A percentile compares a stretch with the other conserved stretches of the same genome.
Evolutionary conservation across 2,797 vertebrate genomes (phyloP).

Genomic region (Lacerta viridis): DNA sequence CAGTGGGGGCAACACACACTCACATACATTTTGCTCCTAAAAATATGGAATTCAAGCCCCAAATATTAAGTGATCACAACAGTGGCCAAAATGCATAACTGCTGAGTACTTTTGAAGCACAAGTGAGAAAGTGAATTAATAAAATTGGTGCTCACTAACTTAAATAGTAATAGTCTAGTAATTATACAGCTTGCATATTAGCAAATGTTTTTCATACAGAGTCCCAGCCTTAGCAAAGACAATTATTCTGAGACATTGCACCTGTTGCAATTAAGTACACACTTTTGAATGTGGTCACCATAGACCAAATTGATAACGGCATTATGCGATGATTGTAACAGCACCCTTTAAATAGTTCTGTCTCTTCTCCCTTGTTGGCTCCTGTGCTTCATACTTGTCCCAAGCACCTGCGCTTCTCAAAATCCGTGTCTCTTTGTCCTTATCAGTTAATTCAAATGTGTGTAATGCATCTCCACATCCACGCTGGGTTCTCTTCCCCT

Average conservation of each 20-base stretch:
- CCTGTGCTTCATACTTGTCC: too few species aligned
- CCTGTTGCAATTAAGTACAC: rapidly evolving
- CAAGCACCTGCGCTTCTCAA: too few species aligned
- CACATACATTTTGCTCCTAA: not conserved
- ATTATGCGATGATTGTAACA: not conserved
- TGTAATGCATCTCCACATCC: not conserved
- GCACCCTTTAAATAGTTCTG: too few species aligned
- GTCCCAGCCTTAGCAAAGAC: not conserved
- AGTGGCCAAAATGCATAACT: not conserved
- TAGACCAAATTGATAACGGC: not conserved
- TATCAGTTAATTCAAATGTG: too few species aligned
- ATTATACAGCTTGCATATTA: not conserved
- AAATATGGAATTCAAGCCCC: not conserved
- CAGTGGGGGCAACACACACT: too few species aligned
- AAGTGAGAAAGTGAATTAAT: not conserved
- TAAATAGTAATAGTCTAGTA: not conserved
- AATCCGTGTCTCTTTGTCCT: too few species aligned
- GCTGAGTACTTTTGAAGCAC: not conserved
- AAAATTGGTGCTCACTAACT: not conserved
- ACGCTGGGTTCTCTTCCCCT: not conserved
- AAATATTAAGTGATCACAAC: not conserved
- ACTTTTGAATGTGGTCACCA: not conserved
- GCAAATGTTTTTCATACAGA: not conserved
- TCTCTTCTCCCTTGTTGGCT: too few species aligned
- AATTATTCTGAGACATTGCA: not conserved